These are phyloP conservation scores for Sparus aurata DNA, from an alignment of 2,797 vertebrate species.

Conservation along the genomic window DNA sequence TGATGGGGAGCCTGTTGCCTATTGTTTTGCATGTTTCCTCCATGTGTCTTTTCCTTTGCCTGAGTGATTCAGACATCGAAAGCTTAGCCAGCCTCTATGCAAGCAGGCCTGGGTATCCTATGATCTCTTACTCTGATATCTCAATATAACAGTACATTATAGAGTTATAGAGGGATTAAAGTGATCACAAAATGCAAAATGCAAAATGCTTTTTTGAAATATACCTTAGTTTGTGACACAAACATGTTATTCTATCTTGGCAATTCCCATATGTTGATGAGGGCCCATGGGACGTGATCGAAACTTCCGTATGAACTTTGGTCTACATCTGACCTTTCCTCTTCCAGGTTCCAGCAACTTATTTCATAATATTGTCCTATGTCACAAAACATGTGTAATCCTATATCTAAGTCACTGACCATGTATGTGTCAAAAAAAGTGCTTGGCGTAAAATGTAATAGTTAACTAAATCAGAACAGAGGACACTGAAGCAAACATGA, in stretches of 20 bases:
- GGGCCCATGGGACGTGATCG: background rate
- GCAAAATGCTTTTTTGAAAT: background rate
- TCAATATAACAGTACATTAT: background rate
- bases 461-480: too few relatives aligned
- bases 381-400: too few relatives aligned
- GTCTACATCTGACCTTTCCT: too few relatives aligned
- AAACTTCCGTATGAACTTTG: background rate
- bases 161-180: background rate
- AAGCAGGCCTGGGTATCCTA: background rate
- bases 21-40: slow-evolving; percentile 37
- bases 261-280: background rate
- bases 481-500: too few relatives aligned
- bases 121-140: background rate
- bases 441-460: too few relatives aligned
- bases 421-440: too few relatives aligned
- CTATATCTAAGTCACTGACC: too few relatives aligned
- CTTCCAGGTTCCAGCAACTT: too few relatives aligned
- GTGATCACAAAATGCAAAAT: background rate
- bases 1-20: slow-evolving; percentile 32
- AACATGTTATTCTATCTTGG: background rate
- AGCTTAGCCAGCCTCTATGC: background rate
- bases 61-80: slow-evolving; percentile 31
- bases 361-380: too few relatives aligned
- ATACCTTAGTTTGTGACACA: background rate
- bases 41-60: slow-evolving; percentile 18